Percentiles rank a stretch among this genome's conserved stretches.
Conservation (phyloP, 2,888 invertebrate genomes). For the Cenopis cana region DNA sequence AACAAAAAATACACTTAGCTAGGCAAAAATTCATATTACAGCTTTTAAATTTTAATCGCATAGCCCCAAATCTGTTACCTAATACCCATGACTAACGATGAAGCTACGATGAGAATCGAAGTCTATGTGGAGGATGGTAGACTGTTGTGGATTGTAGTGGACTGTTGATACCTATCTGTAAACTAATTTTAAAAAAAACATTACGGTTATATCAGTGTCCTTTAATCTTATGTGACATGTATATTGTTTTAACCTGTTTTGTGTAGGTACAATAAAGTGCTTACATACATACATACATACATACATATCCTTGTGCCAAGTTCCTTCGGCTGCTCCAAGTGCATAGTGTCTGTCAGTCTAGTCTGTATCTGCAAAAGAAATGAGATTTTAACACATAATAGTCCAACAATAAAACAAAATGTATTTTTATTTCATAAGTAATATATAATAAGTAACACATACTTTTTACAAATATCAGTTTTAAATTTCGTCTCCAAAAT, state of each 20-base stretch:
- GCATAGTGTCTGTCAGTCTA: slow-evolving; percentile 32
- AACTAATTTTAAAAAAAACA: slow-evolving; percentile 28
- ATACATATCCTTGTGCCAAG: slow-evolving; percentile 18
- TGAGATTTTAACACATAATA: not conserved
- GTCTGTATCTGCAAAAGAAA: slow-evolving; percentile 40
- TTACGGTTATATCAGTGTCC: slow-evolving; percentile 40
- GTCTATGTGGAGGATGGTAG: slow-evolving; percentile 12
- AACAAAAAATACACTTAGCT: slow-evolving; percentile 13
- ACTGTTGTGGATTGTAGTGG: slow-evolving; percentile 14
- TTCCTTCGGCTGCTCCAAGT: slow-evolving; percentile 14
- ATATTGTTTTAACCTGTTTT: too few species aligned
- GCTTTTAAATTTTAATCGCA: slow-evolving; percentile 7
- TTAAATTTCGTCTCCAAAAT: not conserved
- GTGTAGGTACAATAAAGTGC: too few species aligned
- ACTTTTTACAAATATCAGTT: slow-evolving; percentile 17
- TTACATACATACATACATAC: too few species aligned
- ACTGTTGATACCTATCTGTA: slow-evolving; percentile 24
- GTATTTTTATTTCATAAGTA: not conserved
- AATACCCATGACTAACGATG: slow-evolving; percentile 18
- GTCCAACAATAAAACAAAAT: slow-evolving; percentile 15
- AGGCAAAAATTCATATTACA: not conserved
- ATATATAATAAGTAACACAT: slow-evolving; percentile 2
- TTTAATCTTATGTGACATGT: too few species aligned
- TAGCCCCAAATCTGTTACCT: slow-evolving; percentile 8
- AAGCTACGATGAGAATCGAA: slow-evolving; percentile 26